These are phyloP conservation scores for Buceros bicornis DNA, from an alignment of 2,797 vertebrate species.

Conservation along the genomic window DNA sequence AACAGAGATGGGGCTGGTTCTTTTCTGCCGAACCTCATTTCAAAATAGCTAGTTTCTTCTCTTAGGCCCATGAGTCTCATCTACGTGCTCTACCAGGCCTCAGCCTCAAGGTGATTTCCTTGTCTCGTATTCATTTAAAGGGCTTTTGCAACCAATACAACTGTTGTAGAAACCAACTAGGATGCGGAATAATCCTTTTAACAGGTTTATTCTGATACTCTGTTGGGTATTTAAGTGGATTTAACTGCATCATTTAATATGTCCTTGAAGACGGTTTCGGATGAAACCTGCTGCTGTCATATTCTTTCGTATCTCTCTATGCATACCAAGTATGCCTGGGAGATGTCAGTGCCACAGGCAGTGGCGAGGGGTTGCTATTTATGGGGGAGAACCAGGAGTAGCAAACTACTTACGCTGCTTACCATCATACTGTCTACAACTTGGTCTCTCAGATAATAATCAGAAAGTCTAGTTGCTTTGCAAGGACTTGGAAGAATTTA, in stretches of 20 bases:
- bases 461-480: not conserved
- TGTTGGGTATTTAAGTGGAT: conserved; percentile 27
- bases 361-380: not conserved
- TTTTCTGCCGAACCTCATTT: not conserved
- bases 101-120: conserved; percentile 10
- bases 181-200: conserved; percentile 48
- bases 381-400: not conserved
- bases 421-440: not conserved
- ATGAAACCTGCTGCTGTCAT: conserved; percentile 15
- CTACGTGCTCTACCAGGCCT: not conserved
- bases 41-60: conserved; percentile 14
- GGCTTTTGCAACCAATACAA: conserved; percentile 33
- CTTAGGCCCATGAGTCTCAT: not conserved
- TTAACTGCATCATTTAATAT: conserved; percentile 4
- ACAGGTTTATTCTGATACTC: conserved; percentile 39
- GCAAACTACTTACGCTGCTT: not conserved
- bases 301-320: not conserved
- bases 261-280: conserved; percentile 46
- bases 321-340: not conserved
- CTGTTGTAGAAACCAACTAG: not conserved
- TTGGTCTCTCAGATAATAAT: not conserved
- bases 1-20: conserved; percentile 5
- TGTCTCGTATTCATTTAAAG: not conserved
- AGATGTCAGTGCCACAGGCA: not conserved
- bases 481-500: not conserved